Evolutionary conservation across 2,888 invertebrate species (phyloP).

Genomic region (Tanaodytes sp.): DNA sequence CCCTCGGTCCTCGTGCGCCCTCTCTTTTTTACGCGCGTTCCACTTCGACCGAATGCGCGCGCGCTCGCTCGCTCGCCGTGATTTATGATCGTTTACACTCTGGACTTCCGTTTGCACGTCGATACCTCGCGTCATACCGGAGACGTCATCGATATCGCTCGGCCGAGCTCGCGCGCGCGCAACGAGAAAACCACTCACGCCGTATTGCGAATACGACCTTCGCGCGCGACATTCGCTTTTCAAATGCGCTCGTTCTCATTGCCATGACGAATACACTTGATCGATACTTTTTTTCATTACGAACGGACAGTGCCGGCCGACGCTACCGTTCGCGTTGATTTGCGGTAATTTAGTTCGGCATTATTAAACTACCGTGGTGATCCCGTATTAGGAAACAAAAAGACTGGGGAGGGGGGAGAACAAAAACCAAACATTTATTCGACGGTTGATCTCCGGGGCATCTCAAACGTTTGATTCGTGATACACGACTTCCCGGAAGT

Average conservation of each 20-base stretch:
- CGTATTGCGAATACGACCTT: conserved; percentile 42
- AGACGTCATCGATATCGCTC: conserved; percentile 46
- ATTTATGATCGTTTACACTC: conserved; percentile 45
- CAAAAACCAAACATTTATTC: too few species aligned
- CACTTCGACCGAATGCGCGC: not conserved
- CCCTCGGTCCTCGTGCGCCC: conserved; percentile 5
- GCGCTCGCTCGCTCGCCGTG: conserved; percentile 32
- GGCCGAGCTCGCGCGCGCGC: conserved; percentile 1
- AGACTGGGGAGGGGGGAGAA: too few species aligned
- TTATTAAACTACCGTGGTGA: too few species aligned
- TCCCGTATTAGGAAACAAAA: too few species aligned
- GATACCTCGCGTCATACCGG: conserved; percentile 44
- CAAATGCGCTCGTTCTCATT: conserved; percentile 46
- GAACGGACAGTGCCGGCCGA: too few species aligned
- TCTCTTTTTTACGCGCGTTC: conserved; percentile 4
- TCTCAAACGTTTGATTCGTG: too few species aligned
- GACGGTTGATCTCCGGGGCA: too few species aligned
- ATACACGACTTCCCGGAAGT: too few species aligned
- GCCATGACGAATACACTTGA: conserved; percentile 39
- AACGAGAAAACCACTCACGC: conserved; percentile 39
- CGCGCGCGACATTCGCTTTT: conserved; percentile 48
- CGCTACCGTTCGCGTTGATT: too few species aligned
- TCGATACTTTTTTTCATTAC: conserved; percentile 34
- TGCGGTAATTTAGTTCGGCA: too few species aligned
- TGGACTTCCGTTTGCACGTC: conserved; percentile 48